Evolutionary conservation across 92 coral and sea anemone genomes (phyloP), one percentile per base, ranked within the genome.

Genomic region (Hydrozoanthus gracilis): DNA sequence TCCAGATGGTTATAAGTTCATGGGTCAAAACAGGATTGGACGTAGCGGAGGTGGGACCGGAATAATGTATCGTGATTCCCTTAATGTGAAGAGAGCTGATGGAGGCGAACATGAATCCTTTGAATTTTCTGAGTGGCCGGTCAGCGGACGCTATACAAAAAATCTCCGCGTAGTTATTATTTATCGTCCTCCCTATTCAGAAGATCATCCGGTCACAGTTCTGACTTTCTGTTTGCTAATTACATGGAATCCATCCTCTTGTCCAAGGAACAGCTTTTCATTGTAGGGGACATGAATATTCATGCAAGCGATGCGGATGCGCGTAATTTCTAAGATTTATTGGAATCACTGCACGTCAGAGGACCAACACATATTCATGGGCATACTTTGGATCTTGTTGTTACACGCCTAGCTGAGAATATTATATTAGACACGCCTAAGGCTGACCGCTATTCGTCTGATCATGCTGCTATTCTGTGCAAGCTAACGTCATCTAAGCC

Each of bases 131-230:
- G 90, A 87, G 51, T 86, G 89, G 89, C 50, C 65, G 68, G 90
- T 87, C 51, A 67, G 62, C 77, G 75, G 86, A 56, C 61, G 86
- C 86, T 80, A 73, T 80, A 56, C 72, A 82, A 62, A 73, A 35
- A 82, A 88, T 44, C 73, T 82, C 16, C 87, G 87, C 69, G 62
- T 82, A 79, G 83, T 82, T 17, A 68, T 89, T 86, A 77, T 90
- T 27, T 90, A 86, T 87, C 90, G 86, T 15, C 78, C 92, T 62
- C 92, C 90, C 3, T 90, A 86, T 79, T 90, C 90, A 14, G 87
- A 86, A 75, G 83, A 14, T 9, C 89, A 86, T 75, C 47, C 72
- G 78, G 86, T 89, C 48, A 84, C 91, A 58, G 76, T 83, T 79
- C 79, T 44, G 14, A 79, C 77, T 88, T 88, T 88, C 88, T 75